Base-by-base conservation (phyloP, 2,888 invertebrate genomes). In the Mythimna albipuncta region DNA sequence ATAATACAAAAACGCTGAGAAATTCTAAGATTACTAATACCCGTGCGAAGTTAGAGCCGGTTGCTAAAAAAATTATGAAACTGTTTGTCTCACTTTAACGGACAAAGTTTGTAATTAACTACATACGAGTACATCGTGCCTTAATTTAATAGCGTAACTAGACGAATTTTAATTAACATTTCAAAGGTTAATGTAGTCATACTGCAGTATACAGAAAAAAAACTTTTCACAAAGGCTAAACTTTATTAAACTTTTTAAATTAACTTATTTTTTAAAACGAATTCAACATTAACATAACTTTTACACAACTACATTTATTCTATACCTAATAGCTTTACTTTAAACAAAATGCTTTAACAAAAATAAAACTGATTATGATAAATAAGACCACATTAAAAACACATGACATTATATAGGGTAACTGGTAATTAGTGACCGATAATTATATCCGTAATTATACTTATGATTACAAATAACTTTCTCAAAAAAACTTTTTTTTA, bases 41-140 rank as follows among this genome's bases (percentile, higher is more conserved):
- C 44, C 44, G 16, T 13, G 47, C 6, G 2, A 13, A 47, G 47
- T 9, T 47, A 5, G 19, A 5, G 16, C 7, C 0, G 44, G 11
- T 11, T 13, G 21, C 11, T 55, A 55, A 32, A 32, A 72, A 73
- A n/a, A 19, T 59, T 32, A 35, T 44, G 32, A 73, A 11, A 26
- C 2, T 2, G 13, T 19, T 21, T 6, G 54, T 11, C 41, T 55
- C 1, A 50, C 10, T 55, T 47, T 32, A 5, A 54, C 9, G 19
- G 13, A 47, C 16, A 11, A 73, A 58, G 11, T 64, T 73, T 64
- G 2, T 35, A 72, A 57, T 52, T 64, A 63, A 44, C 50, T 26
- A 32, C 19, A 52, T 19, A 44, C 38, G 38, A 38, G 38, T 38
- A 32, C 47, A 38, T 19, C 6, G 38, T 32, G 26, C 47, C 38